phyloP scores from a whole-genome alignment of 2,113 vertebrate genomes.

The Corapipo altera region DNA sequence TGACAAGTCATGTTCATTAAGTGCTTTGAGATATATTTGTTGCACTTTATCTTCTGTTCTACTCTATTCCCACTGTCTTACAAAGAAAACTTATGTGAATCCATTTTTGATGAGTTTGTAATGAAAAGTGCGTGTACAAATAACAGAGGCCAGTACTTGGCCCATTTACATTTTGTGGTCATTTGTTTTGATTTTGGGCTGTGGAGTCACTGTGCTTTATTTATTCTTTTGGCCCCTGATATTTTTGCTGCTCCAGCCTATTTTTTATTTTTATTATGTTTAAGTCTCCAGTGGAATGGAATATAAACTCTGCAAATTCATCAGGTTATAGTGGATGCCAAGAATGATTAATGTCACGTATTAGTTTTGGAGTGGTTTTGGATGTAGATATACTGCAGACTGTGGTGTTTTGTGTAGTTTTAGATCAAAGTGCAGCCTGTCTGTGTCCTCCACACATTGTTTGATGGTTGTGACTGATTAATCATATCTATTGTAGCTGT shows the following conservation, averaged over 20 bases:
- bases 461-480: background rate
- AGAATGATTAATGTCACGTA: constrained; percentile 41
- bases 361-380: constrained; percentile 47
- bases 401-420: constrained; percentile 26
- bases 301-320: constrained; percentile 53
- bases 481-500: background rate
- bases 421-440: constrained; percentile 2
- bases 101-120: background rate
- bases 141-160: background rate
- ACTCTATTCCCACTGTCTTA: background rate
- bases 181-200: background rate
- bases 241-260: constrained; percentile 33
- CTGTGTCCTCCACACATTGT: background rate
- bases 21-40: background rate
- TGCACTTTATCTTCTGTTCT: background rate
- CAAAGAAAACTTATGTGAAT: background rate
- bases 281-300: background rate
- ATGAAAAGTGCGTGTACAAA: background rate
- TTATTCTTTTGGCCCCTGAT: constrained; percentile 2
- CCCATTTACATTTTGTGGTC: background rate
- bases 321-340: constrained; percentile 8
- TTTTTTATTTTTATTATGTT: constrained; percentile 41
- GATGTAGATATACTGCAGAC: constrained; percentile 21
- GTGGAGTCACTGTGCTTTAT: background rate
- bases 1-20: background rate